phyloP scores from a whole-genome alignment of 2,113 vertebrate genomes.

The Meleagris gallopavo region DNA sequence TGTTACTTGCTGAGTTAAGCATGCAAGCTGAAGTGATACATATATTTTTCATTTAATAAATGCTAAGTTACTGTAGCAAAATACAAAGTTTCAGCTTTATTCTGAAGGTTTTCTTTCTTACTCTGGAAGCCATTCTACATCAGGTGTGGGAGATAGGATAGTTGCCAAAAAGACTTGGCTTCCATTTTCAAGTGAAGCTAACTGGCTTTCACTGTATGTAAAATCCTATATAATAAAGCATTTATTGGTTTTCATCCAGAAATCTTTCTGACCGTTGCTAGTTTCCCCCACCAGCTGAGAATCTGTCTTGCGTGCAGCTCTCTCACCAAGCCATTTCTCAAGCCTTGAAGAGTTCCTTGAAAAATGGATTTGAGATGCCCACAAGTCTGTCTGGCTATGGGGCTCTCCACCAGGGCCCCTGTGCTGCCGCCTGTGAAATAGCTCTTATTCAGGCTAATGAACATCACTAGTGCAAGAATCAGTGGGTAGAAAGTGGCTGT shows the following conservation, averaged over 20 bases:
- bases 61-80: neutral
- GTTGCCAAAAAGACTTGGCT: neutral
- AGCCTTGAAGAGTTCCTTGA: constrained; percentile 63
- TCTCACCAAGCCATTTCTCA: constrained; percentile 16
- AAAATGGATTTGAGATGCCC: constrained; percentile 64
- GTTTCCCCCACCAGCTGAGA: constrained; percentile 42
- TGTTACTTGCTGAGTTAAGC: neutral
- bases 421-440: constrained; percentile 57
- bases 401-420: constrained; percentile 8
- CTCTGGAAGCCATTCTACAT: neutral
- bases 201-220: constrained; percentile 16
- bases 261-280: constrained; percentile 46
- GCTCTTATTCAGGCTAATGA: constrained; percentile 55
- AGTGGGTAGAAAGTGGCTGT: constrained; percentile 17
- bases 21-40: neutral
- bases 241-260: constrained; percentile 51
- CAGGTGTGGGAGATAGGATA: neutral
- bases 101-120: neutral
- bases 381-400: neutral
- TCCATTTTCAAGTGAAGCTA: neutral
- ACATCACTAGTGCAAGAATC: neutral
- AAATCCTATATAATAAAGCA: constrained; percentile 48
- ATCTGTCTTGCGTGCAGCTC: constrained; percentile 14
- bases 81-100: neutral
- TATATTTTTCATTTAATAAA: neutral